Conservation (phyloP, 2,888 invertebrate species). For the Stictocephala bisonia region DNA sequence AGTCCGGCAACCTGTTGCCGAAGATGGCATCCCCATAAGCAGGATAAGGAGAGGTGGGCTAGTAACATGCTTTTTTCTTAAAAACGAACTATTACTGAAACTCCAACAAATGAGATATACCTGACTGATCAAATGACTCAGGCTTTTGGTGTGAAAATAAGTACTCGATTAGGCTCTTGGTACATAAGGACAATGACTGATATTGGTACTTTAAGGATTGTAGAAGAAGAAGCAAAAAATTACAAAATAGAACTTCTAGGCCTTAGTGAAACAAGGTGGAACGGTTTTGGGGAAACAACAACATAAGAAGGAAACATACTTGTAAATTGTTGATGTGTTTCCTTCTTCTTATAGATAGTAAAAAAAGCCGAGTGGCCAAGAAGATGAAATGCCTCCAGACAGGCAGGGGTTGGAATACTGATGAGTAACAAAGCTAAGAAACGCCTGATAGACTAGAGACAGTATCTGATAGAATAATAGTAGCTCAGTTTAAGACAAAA, state of each 20-base stretch:
- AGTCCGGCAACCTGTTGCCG: too few relatives aligned
- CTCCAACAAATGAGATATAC: not conserved
- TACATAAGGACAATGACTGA: slow-evolving; percentile 38
- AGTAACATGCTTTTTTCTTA: too few relatives aligned
- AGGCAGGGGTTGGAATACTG: not conserved
- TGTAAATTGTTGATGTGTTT: too few relatives aligned
- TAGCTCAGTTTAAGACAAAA: slow-evolving; percentile 25
- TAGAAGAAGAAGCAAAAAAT: not conserved
- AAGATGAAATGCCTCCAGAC: not conserved
- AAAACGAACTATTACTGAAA: slow-evolving; percentile 20
- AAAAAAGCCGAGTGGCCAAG: too few relatives aligned
- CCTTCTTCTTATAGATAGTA: too few relatives aligned
- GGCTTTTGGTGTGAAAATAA: slow-evolving; percentile 19
- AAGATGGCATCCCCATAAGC: too few relatives aligned
- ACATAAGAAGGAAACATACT: not conserved
- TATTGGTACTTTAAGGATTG: not conserved
- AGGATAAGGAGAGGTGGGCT: too few relatives aligned
- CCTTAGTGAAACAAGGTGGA: slow-evolving; percentile 5
- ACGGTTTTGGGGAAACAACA: not conserved
- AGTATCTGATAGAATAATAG: slow-evolving; percentile 36
- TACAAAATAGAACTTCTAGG: not conserved
- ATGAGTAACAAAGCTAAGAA: not conserved
- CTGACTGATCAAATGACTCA: not conserved
- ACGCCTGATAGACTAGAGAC: slow-evolving; percentile 41
- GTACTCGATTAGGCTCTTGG: slow-evolving; percentile 11